Conservation (phyloP, 2,888 invertebrate species). For the Esperia sulphurella region DNA sequence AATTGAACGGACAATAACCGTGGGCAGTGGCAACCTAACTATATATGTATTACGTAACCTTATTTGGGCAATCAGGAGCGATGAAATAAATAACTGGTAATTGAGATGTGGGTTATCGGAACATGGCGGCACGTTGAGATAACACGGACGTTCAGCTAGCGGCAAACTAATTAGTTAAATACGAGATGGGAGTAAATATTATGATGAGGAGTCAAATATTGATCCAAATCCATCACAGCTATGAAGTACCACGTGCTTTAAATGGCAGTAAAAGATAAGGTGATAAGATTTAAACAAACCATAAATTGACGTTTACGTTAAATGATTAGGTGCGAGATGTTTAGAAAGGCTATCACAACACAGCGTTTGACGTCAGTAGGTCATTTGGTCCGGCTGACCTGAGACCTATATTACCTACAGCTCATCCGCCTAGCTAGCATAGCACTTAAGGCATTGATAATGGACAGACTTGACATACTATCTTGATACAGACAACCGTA, state of each 20-base stretch:
- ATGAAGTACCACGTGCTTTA: slow-evolving; percentile 20
- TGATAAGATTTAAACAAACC: slow-evolving; percentile 3
- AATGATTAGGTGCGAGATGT: slow-evolving; percentile 17
- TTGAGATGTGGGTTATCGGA: slow-evolving; percentile 58
- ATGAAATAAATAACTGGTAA: slow-evolving; percentile 50
- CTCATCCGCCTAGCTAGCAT: slow-evolving; percentile 33
- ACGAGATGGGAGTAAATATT: slow-evolving; percentile 28
- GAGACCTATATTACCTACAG: slow-evolving; percentile 47
- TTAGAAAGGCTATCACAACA: slow-evolving; percentile 40
- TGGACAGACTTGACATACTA: slow-evolving; percentile 5
- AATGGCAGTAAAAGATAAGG: slow-evolving; percentile 20
- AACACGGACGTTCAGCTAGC: slow-evolving; percentile 27
- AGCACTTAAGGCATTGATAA: slow-evolving; percentile 29
- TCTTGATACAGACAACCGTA: slow-evolving; percentile 13
- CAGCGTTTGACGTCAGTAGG: slow-evolving; percentile 53
- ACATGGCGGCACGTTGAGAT: slow-evolving; percentile 23
- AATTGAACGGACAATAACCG: slow-evolving; percentile 38
- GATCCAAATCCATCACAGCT: slow-evolving; percentile 6
- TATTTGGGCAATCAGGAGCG: slow-evolving; percentile 51
- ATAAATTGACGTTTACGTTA: too few relatives aligned
- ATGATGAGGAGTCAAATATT: slow-evolving; percentile 34
- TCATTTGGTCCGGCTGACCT: slow-evolving; percentile 52
- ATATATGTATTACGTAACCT: slow-evolving; percentile 39
- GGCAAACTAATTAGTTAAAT: slow-evolving; percentile 36
- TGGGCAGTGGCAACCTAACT: slow-evolving; percentile 25